Base-by-base conservation (phyloP, 2,797 vertebrate species). In the Gymnoscopelus braueri region DNA sequence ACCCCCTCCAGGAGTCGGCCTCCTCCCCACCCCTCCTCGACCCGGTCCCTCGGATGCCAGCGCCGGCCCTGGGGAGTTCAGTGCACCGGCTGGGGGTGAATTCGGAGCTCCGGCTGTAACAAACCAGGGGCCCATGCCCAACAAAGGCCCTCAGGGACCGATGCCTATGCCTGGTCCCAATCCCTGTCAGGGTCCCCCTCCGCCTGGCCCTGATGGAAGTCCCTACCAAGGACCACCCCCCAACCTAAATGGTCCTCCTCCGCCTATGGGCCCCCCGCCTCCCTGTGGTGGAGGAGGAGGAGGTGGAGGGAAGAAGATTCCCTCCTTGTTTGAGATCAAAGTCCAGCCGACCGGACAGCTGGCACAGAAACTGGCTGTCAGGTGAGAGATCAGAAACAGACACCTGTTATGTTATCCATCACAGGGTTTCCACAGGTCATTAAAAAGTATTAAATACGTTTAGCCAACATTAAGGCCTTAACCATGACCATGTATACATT, bases 341-440 rank as follows among this genome's bases (percentile, higher is more conserved):
- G 97, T 99, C 13, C 94, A 97, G 61, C 97, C 97, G 2, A 98
- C 97, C 0, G 96, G 96, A 62, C 97, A 99, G 80, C 89, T 99
- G 76, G 97, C 97, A 0, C 96, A 99, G 80, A 99, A 99, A 72
- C 91, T 99, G 74, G 96, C 97, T 0, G 96, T 97, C 47, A 96
- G 97, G 97, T 99, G 74, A 79, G 93, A 60, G 5, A 44, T 59
- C 4, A 2, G 12, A 56, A 50, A 35, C 15, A 63, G 3, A 29
- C 3, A 8, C 5, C 13, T 5, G 14, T 29, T 29, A 32, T 32
- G 29, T 32, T 39, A 39, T 39, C 35, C 7, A 35, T 35, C 7
- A 35, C 7, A 35, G 35, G n/a, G n/a, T n/a, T n/a, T n/a, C n/a
- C 35, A 39, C 39, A 44, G 39, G 39, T 44, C 39, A 44, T 9